Percentiles rank a stretch among this genome's conserved stretches.
These are phyloP conservation scores for Psix sp. DNA, from an alignment of 1,140 invertebrate species.

Conservation along the genomic window DNA sequence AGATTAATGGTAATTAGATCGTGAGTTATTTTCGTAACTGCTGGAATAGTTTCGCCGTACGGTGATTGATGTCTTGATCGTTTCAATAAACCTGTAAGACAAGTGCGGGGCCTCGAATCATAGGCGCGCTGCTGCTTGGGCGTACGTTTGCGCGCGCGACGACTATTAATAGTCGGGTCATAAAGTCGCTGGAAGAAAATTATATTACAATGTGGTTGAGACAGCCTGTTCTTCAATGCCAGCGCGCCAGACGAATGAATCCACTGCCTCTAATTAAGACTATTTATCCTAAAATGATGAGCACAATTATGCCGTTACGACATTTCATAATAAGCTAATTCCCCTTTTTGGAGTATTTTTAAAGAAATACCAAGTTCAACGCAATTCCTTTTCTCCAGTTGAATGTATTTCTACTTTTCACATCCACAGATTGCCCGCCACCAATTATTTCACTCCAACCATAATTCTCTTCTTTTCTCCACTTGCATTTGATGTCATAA, in stretches of 20 bases:
- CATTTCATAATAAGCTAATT: no score
- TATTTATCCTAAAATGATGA: conserved; percentile 45
- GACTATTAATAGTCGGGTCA: conserved; percentile 60
- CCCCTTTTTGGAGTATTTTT: no score
- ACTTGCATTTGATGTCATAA: no score
- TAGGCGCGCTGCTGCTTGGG: conserved; percentile 27
- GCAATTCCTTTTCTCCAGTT: no score
- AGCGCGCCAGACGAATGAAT: conserved; percentile 27
- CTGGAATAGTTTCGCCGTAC: conserved; percentile 17
- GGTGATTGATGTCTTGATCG: conserved; percentile 57
- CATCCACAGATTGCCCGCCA: no score
- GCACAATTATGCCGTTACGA: conserved; percentile 29
- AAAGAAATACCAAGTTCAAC: no score
- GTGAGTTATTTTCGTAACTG: conserved; percentile 45
- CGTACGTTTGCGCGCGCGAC: conserved; percentile 23
- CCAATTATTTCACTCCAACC: no score
- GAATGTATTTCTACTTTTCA: no score
- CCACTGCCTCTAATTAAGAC: conserved; percentile 28
- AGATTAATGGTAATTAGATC: conserved; percentile 56
- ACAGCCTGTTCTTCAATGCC: conserved; percentile 43
- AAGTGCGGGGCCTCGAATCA: conserved; percentile 44
- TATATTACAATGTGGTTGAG: conserved; percentile 52
- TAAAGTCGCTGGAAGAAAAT: conserved; percentile 60
- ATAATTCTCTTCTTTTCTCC: no score
- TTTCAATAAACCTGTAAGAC: conserved; percentile 54